Conservation (phyloP, 2,113 vertebrate genomes). For the Brachionichthys hirsutus region DNA sequence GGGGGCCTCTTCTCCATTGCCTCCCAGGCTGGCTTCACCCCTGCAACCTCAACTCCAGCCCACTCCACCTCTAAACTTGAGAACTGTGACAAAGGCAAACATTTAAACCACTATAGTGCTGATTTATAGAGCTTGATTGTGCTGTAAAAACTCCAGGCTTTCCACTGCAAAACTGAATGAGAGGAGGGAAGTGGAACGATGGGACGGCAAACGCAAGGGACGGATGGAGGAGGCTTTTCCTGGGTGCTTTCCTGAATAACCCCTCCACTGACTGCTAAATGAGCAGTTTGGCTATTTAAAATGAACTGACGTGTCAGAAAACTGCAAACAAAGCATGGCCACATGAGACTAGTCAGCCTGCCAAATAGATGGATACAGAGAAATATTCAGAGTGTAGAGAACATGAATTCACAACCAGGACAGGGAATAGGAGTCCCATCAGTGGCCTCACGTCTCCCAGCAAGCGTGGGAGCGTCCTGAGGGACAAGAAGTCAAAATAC, state of each 20-base stretch:
- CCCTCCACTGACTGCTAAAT: constrained; percentile 51
- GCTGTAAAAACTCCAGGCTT: constrained; percentile 65
- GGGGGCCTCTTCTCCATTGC: constrained; percentile 22
- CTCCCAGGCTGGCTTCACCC: constrained; percentile 58
- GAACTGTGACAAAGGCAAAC: constrained; percentile 74
- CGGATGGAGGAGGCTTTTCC: constrained; percentile 40
- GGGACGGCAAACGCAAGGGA: constrained; percentile 33
- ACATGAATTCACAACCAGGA: constrained; percentile 77
- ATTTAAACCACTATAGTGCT: constrained; percentile 64
- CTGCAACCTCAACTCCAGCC: constrained; percentile 43
- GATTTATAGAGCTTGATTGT: constrained; percentile 70
- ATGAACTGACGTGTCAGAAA: constrained; percentile 54
- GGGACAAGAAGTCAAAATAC: constrained; percentile 70
- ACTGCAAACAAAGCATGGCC: constrained; percentile 55
- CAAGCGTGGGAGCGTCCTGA: constrained; percentile 63
- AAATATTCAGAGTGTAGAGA: constrained; percentile 67
- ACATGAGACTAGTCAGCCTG: constrained; percentile 64
- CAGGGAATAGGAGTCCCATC: constrained; percentile 75
- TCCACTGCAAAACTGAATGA: constrained; percentile 49
- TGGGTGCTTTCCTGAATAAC: constrained; percentile 47
- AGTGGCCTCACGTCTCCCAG: constrained; percentile 76
- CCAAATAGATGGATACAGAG: constrained; percentile 71
- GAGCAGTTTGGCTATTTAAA: constrained; percentile 56
- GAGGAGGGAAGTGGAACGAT: constrained; percentile 44
- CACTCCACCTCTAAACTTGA: constrained; percentile 64